Conservation (phyloP, 2,113 vertebrate genomes). For the Cathartes aura region DNA sequence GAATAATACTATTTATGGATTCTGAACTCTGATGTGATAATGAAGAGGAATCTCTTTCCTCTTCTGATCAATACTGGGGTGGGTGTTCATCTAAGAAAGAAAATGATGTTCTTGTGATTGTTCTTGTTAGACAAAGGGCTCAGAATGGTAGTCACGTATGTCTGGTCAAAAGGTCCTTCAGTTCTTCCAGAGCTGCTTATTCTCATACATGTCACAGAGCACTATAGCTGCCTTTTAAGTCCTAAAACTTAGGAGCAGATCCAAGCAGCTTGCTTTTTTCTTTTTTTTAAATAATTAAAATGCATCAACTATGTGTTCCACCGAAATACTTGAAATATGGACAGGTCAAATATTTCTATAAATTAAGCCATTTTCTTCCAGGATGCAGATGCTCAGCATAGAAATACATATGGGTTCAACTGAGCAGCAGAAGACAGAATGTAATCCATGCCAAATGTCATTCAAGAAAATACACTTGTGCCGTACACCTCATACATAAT, state of each 20-base stretch:
- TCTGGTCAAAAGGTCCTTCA: not conserved
- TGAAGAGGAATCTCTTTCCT: not conserved
- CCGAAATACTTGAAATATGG: not conserved
- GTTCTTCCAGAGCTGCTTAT: not conserved
- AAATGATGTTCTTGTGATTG: not conserved
- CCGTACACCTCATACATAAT: too few relatives aligned
- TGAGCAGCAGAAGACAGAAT: not conserved
- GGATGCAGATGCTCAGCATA: not conserved
- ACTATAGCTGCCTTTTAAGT: not conserved
- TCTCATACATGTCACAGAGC: not conserved
- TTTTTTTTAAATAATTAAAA: not conserved
- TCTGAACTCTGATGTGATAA: not conserved
- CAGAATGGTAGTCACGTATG: fast-evolving
- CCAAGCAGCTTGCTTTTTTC: not conserved
- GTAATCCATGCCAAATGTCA: not conserved
- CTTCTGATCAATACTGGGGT: not conserved
- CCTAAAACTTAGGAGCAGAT: not conserved
- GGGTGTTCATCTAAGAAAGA: not conserved
- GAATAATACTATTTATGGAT: not conserved
- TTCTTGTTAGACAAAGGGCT: not conserved
- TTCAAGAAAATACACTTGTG: not conserved
- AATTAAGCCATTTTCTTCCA: not conserved
- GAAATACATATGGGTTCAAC: not conserved
- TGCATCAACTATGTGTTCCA: not conserved
- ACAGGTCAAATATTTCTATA: not conserved